Evolutionary conservation across 2,113 vertebrate species (phyloP), one percentile per base, ranked within the genome.

Genomic region (Origma solitaria): DNA sequence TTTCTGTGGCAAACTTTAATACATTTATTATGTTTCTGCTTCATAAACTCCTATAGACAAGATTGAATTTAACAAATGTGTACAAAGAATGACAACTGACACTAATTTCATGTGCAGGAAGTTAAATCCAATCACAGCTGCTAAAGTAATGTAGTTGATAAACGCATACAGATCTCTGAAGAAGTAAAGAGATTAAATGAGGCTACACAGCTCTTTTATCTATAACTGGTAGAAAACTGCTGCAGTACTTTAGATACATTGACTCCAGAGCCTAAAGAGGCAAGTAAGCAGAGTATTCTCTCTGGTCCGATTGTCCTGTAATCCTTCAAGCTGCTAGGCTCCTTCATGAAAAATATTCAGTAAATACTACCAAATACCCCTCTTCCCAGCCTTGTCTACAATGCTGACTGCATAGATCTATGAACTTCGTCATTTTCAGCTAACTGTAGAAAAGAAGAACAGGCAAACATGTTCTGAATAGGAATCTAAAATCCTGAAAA

Each of bases 41-140:
- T 94, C 86, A 86, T 94, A 86, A 62, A 83, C 70, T 40, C 71
- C 30, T 95, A 86, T 37, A 96, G 91, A 93, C 81, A 78, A 97
- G 96, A 97, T 35, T 35, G 54, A 97, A 94, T 97, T 97, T 97
- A 97, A 96, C 82, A 97, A 97, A 97, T 47, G 19, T 56, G 64
- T 91, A 61, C 50, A 79, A 92, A 96, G 91, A 97, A 97, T 96
- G 91, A 94, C 94, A 97, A 94, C 96, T 97, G 97, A 98, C 95
- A 96, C 78, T 97, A 96, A 97, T 97, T 96, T 96, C 89, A 94
- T 95, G 80, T 95, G 40, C 69, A 84, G 91, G 80, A 93, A 89
- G 90, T 91, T 97, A 97, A 98, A 98, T 94, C 85, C 76, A 97
- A 92, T 97, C 90, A 97, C 84, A 96, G 80, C 77, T 93, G 66